Base-by-base conservation (phyloP, 2,113 vertebrate species). In the Ondatra zibethicus region DNA sequence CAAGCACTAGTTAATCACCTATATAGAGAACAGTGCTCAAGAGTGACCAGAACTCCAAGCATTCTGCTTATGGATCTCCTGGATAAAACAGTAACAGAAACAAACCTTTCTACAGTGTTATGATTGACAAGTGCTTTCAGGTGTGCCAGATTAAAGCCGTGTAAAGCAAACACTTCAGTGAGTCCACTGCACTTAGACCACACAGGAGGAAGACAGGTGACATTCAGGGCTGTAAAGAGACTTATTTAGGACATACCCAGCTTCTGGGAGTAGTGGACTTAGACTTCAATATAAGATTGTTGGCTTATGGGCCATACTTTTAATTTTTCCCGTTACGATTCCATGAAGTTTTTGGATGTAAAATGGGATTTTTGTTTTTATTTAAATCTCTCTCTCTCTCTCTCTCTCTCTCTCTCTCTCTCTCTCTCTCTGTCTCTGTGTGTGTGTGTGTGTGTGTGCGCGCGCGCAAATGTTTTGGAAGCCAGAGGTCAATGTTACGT, bases 331-430 rank as follows among this genome's bases (percentile, higher is more conserved):
- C 39, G 23, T 84, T 93, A 58, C 6, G 50, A 89, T 85, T 91
- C 86, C 86, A 16, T 93, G 73, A 96, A 92, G 50, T 89, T 47
- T 86, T 92, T 94, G 78, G 55, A 2, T 94, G n/a, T 63, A 31
- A 88, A 94, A 93, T 81, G 52, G 23, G 27, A 33, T 88, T 17
- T 94, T 89, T 81, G 12, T 45, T 52, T 84, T 63, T 42, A 66
- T 86, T 86, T 86, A 86, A 61, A 63, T 31, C 4, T 33, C 31
- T 33, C 12, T 68, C 65, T 5, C 65, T 13, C 3, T 13, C 29
- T 1, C 63, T 11, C 27, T 3, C 10, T 1, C 27, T 0, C 63
- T 1, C 10, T 31, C 65, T 1, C 65, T 5, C 65, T 31, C 65
- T 31, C 10, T 12, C 65, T 55, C 52, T 58, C 58, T 19, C 58